Evolutionary conservation across 1,140 invertebrate genomes (phyloP).

Genomic region (Drosophila orena): DNA sequence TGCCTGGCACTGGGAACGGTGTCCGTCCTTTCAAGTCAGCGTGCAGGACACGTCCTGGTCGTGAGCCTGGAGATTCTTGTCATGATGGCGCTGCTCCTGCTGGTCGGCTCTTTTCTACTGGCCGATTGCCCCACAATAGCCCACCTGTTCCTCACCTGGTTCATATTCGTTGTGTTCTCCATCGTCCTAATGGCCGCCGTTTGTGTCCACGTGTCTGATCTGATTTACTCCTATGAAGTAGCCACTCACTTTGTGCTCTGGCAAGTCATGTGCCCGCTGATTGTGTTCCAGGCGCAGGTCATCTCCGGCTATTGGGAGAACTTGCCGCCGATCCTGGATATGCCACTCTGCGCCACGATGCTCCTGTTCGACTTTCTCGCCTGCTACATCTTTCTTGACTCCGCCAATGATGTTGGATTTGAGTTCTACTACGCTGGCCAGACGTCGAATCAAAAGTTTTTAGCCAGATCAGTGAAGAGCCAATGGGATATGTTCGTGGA

Average conservation of each 20-base stretch:
- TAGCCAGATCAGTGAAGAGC: not conserved
- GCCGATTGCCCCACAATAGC: not conserved
- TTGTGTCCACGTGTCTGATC: not conserved
- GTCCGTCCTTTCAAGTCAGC: conserved; percentile 2
- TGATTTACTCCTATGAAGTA: not conserved
- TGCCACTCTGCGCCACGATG: conserved; percentile 42
- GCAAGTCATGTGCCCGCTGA: conserved; percentile 23
- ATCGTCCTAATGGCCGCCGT: not conserved
- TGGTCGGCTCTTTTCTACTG: conserved; percentile 36
- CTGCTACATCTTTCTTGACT: conserved; percentile 21
- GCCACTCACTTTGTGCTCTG: conserved; percentile 13
- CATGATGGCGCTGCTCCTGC: conserved; percentile 22
- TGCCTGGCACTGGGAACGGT: conserved; percentile 24
- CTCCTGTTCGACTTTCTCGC: conserved; percentile 52
- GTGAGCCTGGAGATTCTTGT: conserved; percentile 29
- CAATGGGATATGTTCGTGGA: not conserved
- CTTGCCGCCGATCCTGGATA: conserved; percentile 18
- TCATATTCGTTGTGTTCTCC: not conserved
- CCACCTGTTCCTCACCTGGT: conserved; percentile 23
- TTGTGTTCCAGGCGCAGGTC: conserved; percentile 53
- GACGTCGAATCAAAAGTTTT: not conserved
- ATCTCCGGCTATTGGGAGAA: conserved; percentile 32
- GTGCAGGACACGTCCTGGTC: not conserved
- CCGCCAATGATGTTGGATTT: not conserved
- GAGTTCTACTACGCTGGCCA: not conserved